Evolutionary conservation across 2,797 vertebrate genomes (phyloP), one percentile per base, ranked within the genome.

Genomic region (Lepidocolaptes lacrymiger): DNA sequence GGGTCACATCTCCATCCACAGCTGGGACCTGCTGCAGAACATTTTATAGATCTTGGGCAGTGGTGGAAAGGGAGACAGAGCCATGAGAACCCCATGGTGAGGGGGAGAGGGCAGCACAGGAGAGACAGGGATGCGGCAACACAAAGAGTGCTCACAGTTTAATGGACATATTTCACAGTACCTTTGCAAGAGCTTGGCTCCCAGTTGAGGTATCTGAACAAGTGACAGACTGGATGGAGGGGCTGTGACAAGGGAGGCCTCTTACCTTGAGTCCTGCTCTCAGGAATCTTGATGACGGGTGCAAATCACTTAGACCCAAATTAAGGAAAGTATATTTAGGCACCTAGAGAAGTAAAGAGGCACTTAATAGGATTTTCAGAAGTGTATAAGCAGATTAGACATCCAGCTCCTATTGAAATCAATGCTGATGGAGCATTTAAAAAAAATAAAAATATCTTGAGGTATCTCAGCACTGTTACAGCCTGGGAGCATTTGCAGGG

Each of bases 281-380:
- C 84, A 62, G 36, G 81, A 93, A 93, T 90, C 91, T 93, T 59
- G 83, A 97, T 94, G 95, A 95, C 1, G 48, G 90, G 85, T 91
- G 93, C 93, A 87, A 81, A 94, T 91, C 91, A 59, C 80, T 94
- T 36, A 24, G 9, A 90, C 34, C 63, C 94, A 94, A 97, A 95
- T 95, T 94, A 95, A 93, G 95, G 84, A 85, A 85, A 88, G 71
- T 94, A 95, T 97, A 96, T 96, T 96, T 97, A 95, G 95, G 52
- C 83, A 95, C 95, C 93, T 91, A 95, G 77, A 95, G 83, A 91
- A 94, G 82, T 84, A 95, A 92, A 96, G 85, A 97, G 95, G 67
- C 83, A 91, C 95, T 93, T 96, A 96, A 96, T 95, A 96, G 94
- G 95, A 95, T 97, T 96, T 93, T 90, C 91, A 94, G 58, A 96